These are phyloP conservation scores for Puffinus mauretanicus DNA, from an alignment of 2,113 vertebrate species.

Conservation along the genomic window DNA sequence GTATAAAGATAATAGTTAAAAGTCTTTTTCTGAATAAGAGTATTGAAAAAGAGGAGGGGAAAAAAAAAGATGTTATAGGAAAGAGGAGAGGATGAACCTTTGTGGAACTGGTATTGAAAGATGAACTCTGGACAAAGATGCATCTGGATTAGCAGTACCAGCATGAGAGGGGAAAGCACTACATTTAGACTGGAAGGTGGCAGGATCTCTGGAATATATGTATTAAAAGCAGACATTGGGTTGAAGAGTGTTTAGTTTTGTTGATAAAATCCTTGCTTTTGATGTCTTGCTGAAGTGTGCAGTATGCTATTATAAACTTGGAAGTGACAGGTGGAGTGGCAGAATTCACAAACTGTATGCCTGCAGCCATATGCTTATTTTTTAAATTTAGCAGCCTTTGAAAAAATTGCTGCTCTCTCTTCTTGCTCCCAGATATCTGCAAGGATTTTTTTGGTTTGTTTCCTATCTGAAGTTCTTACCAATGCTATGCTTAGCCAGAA, in stretches of 20 bases:
- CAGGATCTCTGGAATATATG: not conserved
- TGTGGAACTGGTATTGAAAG: not conserved
- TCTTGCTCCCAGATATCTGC: not conserved
- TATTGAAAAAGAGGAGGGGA: not conserved
- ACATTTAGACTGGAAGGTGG: not conserved
- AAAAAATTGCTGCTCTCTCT: not conserved
- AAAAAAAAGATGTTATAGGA: not conserved
- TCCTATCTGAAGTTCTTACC: not conserved
- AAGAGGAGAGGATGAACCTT: not conserved
- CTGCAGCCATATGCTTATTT: slow-evolving; percentile 16
- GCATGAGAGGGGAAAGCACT: not conserved
- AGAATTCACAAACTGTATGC: not conserved
- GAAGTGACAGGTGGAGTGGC: slow-evolving; percentile 1
- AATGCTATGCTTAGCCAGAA: not conserved
- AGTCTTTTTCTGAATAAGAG: not conserved
- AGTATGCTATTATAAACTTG: not conserved
- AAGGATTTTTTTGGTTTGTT: not conserved
- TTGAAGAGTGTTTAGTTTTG: not conserved
- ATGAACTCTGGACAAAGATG: not conserved
- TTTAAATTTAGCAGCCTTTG: not conserved
- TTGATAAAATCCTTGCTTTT: slow-evolving; percentile 2
- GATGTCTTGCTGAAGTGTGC: not conserved
- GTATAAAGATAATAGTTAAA: not conserved
- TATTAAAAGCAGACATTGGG: not conserved
- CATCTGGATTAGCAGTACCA: not conserved